A percentile compares a stretch with the other conserved stretches of the same genome.
Conservation (phyloP, 1,140 invertebrate genomes). For the Hyphantria cunea region DNA sequence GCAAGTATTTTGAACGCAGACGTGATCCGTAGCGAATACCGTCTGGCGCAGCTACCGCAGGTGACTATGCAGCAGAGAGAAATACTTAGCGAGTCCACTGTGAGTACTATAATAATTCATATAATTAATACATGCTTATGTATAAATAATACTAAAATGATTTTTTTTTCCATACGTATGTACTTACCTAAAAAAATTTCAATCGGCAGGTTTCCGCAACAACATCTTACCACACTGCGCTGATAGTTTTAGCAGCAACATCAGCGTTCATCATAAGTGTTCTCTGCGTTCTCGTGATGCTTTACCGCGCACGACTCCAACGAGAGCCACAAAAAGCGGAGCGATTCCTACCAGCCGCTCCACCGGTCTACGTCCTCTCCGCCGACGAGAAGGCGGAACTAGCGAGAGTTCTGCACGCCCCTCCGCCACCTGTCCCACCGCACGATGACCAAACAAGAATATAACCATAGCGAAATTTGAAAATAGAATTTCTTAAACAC, state of each 20-base stretch:
- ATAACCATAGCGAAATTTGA: constrained; percentile 37
- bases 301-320: constrained; percentile 82
- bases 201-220: constrained; percentile 82
- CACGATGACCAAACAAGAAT: constrained; percentile 62
- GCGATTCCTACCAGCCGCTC: constrained; percentile 78
- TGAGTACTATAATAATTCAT: constrained; percentile 35
- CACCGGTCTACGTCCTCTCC: constrained; percentile 83
- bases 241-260: constrained; percentile 86
- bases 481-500: constrained; percentile 16
- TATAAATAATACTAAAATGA: no score
- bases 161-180: no score
- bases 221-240: constrained; percentile 87
- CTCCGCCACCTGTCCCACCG: constrained; percentile 48
- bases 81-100: constrained; percentile 85
- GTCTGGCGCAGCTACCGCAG: constrained; percentile 77
- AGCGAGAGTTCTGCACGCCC: constrained; percentile 64
- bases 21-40: constrained; percentile 80
- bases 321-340: constrained; percentile 81
- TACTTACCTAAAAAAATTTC: neutral
- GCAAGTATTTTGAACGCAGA: constrained; percentile 81
- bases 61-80: constrained; percentile 86
- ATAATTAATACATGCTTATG: no score
- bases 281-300: constrained; percentile 85
- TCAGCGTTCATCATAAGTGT: constrained; percentile 88
- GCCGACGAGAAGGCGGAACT: constrained; percentile 79